A percentile compares a stretch with the other conserved stretches of the same genome.
Conservation (phyloP, 2,888 invertebrate species). For the Eristalis arbustorum region DNA sequence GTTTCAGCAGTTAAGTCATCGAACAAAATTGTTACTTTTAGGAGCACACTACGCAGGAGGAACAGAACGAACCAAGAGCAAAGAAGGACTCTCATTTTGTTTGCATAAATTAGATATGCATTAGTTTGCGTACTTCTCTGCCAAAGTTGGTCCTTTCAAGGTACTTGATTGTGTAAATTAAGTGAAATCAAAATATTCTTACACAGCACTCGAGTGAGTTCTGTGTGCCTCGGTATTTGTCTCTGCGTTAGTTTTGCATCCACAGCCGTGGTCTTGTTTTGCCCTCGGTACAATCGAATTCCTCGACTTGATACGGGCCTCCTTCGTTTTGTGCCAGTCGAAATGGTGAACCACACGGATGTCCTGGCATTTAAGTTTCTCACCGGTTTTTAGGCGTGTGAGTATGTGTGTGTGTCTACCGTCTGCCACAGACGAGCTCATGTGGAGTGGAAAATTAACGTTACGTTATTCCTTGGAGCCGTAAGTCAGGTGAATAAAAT, state of each 20-base stretch:
- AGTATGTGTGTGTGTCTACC: not conserved
- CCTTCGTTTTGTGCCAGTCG: constrained; percentile 33
- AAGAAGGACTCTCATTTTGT: constrained; percentile 53
- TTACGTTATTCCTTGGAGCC: constrained; percentile 39
- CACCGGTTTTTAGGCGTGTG: not conserved
- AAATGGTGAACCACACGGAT: constrained; percentile 7
- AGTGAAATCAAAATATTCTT: constrained; percentile 69
- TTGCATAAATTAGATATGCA: constrained; percentile 66
- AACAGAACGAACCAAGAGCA: not conserved
- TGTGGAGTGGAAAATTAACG: constrained; percentile 61
- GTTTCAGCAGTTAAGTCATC: constrained; percentile 45
- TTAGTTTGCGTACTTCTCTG: constrained; percentile 49
- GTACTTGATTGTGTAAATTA: constrained; percentile 71
- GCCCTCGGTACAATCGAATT: constrained; percentile 45
- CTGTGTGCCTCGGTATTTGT: not conserved
- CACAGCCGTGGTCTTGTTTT: not conserved
- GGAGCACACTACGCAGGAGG: not conserved
- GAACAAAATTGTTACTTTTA: constrained; percentile 44
- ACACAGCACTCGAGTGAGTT: constrained; percentile 43
- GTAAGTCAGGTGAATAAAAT: constrained; percentile 7
- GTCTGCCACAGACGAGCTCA: constrained; percentile 6
- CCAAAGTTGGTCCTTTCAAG: constrained; percentile 60
- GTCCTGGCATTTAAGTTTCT: constrained; percentile 9
- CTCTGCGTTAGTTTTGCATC: not conserved
- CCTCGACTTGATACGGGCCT: not conserved